These are phyloP conservation scores for Hexactinellida sp. DNA, from an alignment of 37 sponge, comb jelly and placozoan genomes.

Conservation along the genomic window DNA sequence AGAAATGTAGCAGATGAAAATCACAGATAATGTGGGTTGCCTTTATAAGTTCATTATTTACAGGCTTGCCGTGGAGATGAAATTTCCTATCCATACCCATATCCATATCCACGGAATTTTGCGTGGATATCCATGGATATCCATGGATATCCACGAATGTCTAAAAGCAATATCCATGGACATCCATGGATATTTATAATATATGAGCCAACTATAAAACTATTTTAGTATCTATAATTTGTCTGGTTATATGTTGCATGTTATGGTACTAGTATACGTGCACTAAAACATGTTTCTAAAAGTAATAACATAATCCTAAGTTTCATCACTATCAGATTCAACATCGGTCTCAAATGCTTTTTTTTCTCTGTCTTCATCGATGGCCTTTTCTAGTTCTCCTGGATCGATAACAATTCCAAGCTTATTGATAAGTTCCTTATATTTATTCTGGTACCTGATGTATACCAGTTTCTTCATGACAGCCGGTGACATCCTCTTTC, in stretches of 20 bases:
- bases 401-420: constrained; percentile 8
- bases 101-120: background rate
- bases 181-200: background rate
- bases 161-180: background rate
- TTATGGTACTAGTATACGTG: too few relatives aligned
- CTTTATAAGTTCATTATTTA: too few relatives aligned
- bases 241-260: too few relatives aligned
- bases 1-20: too few relatives aligned
- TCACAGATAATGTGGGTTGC: too few relatives aligned
- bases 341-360: background rate
- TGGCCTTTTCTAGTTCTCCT: background rate
- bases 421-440: background rate
- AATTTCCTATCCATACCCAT: background rate
- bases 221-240: too few relatives aligned
- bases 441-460: constrained; percentile 15
- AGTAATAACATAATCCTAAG: background rate
- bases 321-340: background rate
- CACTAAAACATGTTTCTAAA: too few relatives aligned
- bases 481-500: background rate
- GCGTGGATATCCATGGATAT: background rate
- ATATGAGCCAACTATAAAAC: too few relatives aligned
- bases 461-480: constrained; percentile 15
- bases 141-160: background rate
- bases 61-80: background rate
- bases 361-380: background rate